Evolutionary conservation across 2,797 vertebrate genomes (phyloP).

Genomic region (Centroberyx gerrardi): DNA sequence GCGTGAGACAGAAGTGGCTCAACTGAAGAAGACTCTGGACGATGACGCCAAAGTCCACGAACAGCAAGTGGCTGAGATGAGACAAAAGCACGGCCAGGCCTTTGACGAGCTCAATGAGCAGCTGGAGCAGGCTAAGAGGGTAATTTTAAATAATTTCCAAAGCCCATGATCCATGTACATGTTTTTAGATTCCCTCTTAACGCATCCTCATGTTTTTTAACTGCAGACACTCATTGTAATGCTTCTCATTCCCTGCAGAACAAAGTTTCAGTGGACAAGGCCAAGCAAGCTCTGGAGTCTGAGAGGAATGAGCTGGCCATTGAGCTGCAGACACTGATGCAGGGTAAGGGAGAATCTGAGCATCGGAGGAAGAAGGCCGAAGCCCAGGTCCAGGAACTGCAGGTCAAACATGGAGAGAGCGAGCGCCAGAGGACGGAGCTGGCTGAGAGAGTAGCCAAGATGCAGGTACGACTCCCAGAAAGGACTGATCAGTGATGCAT

Average conservation of each 20-base stretch:
- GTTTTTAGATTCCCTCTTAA: neutral
- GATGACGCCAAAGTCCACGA: slow-evolving; percentile 94
- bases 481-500: neutral
- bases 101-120: slow-evolving; percentile 97
- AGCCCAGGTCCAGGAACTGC: slow-evolving; percentile 92
- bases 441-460: slow-evolving; percentile 89
- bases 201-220: neutral
- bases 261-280: slow-evolving; percentile 96
- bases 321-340: slow-evolving; percentile 93
- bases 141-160: slow-evolving; percentile 55
- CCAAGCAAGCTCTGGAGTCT: slow-evolving; percentile 94
- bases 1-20: slow-evolving; percentile 94
- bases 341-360: slow-evolving; percentile 93
- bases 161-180: fast-evolving
- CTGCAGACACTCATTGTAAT: neutral
- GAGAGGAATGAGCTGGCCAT: slow-evolving; percentile 94
- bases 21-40: slow-evolving; percentile 94
- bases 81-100: slow-evolving; percentile 95
- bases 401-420: slow-evolving; percentile 91
- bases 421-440: slow-evolving; percentile 90
- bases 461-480: slow-evolving; percentile 87
- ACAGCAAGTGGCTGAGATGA: slow-evolving; percentile 92
- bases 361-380: slow-evolving; percentile 96
- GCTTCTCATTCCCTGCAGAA: slow-evolving; percentile 81
- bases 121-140: slow-evolving; percentile 96